phyloP scores from a whole-genome alignment of 1,140 invertebrate species.

The Drosophila melanica region DNA sequence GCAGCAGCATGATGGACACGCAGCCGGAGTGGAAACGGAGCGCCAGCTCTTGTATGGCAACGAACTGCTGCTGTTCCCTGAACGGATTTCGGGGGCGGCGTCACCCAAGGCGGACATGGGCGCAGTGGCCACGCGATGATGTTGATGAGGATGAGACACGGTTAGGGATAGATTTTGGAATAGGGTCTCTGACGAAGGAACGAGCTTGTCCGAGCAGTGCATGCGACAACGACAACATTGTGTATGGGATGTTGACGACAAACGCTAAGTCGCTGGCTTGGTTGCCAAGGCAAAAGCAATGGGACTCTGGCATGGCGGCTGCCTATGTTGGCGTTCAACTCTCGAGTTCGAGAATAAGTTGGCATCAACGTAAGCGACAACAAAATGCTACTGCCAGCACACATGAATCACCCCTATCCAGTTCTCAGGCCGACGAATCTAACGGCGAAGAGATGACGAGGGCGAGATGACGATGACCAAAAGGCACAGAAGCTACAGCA shows the following conservation, averaged over 20 bases:
- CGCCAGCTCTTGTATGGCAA: conserved; percentile 48
- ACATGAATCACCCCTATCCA: conserved; percentile 50
- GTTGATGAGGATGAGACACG: conserved; percentile 28
- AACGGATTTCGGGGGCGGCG: conserved; percentile 71
- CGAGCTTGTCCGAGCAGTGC: conserved; percentile 31
- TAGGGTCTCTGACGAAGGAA: conserved; percentile 32
- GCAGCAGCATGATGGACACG: conserved; percentile 72
- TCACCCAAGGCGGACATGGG: conserved; percentile 73
- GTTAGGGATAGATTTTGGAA: conserved; percentile 45
- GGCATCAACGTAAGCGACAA: conserved; percentile 61
- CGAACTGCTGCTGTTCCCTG: conserved; percentile 43
- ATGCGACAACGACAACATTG: conserved; percentile 38
- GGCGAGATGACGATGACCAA: conserved; percentile 66
- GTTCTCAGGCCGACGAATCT: conserved; percentile 51
- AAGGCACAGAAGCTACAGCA: conserved; percentile 72
- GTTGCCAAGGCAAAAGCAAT: conserved; percentile 36
- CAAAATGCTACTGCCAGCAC: conserved; percentile 75
- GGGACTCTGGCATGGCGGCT: conserved; percentile 21
- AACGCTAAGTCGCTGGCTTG: conserved; percentile 45
- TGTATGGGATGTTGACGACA: conserved; percentile 27
- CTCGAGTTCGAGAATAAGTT: conserved; percentile 71
- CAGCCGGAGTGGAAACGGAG: conserved; percentile 57
- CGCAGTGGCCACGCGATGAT: conserved; percentile 28
- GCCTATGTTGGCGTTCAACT: conserved; percentile 33
- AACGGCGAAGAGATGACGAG: conserved; percentile 70